Percentiles rank a stretch among this genome's conserved stretches.
Evolutionary conservation across 2,888 invertebrate genomes (phyloP).

Genomic region (Xestia xanthographa): DNA sequence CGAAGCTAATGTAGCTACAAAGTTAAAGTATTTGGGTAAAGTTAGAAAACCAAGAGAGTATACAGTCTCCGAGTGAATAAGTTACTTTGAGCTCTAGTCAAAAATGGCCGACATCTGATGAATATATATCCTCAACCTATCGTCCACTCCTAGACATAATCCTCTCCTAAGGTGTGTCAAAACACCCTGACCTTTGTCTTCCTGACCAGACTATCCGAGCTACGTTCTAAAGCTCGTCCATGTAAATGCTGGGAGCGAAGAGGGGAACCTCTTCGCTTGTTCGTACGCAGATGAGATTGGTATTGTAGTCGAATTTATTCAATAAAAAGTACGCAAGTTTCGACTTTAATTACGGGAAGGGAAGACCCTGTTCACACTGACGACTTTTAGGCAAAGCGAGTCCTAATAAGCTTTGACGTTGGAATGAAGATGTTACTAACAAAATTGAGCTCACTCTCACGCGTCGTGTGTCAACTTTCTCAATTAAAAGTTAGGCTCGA

Average conservation of each 20-base stretch:
- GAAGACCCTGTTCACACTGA: not conserved
- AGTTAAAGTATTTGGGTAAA: no score
- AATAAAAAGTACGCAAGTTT: not conserved
- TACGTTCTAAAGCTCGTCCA: not conserved
- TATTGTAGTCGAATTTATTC: not conserved
- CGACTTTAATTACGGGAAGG: conserved; percentile 21
- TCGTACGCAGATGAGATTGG: not conserved
- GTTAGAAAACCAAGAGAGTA: not conserved
- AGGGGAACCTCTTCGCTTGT: not conserved
- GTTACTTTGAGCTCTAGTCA: not conserved
- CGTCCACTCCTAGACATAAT: no score
- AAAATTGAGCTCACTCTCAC: conserved; percentile 39
- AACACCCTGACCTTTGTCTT: no score
- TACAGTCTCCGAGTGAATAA: not conserved
- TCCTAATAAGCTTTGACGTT: conserved; percentile 31
- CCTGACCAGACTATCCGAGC: not conserved
- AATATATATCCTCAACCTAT: no score
- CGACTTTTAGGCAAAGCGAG: not conserved
- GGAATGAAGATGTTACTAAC: conserved; percentile 46
- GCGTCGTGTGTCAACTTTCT: conserved; percentile 57
- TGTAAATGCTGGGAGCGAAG: not conserved
- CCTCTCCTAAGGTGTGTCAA: no score
- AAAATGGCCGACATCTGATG: no score
- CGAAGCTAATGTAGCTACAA: not conserved
- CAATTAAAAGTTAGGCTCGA: conserved; percentile 59